Evolutionary conservation across 2,113 vertebrate species (phyloP).

Genomic region (Cettia cetti): DNA sequence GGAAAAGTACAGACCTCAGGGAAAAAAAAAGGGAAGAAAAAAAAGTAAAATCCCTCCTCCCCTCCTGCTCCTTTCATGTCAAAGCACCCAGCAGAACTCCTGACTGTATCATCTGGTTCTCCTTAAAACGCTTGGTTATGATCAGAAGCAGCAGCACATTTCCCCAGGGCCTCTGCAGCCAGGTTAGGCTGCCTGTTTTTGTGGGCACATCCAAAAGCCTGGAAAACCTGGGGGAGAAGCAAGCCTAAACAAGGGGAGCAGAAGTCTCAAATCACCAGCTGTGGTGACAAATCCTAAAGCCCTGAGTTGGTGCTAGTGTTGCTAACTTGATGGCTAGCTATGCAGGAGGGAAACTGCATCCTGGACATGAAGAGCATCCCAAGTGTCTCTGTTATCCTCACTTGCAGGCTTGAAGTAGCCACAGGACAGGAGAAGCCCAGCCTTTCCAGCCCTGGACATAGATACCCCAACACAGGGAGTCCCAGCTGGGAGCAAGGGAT

Average conservation of each 20-base stretch:
- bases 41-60: not conserved
- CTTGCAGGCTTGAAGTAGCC: not conserved
- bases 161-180: not conserved
- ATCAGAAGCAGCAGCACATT: not conserved
- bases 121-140: not conserved
- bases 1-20: slow-evolving; percentile 17
- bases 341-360: not conserved
- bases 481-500: not conserved
- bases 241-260: not conserved
- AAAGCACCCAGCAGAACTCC: not conserved
- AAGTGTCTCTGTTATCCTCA: not conserved
- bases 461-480: not conserved
- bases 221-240: not conserved
- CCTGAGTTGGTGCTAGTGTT: not conserved
- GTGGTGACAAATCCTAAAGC: not conserved
- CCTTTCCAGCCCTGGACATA: not conserved
- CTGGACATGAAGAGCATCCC: not conserved
- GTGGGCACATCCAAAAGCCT: not conserved
- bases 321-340: not conserved
- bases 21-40: not conserved
- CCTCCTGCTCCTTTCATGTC: slow-evolving; percentile 20
- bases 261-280: not conserved
- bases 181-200: slow-evolving; percentile 8
- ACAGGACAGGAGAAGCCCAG: not conserved
- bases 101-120: slow-evolving; percentile 59